Evolutionary conservation across 2,888 invertebrate genomes (phyloP).

Genomic region (Pandemis corylana): DNA sequence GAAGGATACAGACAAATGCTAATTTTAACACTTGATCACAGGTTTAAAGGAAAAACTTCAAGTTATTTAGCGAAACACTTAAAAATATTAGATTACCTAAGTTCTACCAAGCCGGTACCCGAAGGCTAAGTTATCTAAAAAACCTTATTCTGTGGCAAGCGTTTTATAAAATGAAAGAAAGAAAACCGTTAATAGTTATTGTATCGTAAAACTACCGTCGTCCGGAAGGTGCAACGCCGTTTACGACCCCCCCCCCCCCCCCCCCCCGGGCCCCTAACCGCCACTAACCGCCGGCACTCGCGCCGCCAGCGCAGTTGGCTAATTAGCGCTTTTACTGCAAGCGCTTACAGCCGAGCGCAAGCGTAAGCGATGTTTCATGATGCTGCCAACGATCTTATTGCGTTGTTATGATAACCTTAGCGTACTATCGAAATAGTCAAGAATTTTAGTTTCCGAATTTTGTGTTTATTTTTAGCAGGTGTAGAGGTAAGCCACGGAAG

Average conservation of each 20-base stretch:
- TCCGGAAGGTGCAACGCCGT: neutral
- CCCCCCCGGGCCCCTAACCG: neutral
- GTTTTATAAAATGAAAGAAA: neutral
- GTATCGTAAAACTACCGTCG: neutral
- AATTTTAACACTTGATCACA: too few species aligned
- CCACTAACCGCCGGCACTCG: neutral
- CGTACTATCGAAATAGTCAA: too few species aligned
- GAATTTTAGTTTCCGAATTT: too few species aligned
- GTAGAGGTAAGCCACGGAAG: too few species aligned
- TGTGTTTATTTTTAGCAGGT: too few species aligned
- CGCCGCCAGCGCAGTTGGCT: neutral
- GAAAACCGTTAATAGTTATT: neutral
- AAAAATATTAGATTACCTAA: too few species aligned
- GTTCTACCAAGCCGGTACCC: too few species aligned
- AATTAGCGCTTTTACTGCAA: too few species aligned
- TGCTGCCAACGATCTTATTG: neutral
- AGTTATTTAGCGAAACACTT: too few species aligned
- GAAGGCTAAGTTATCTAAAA: neutral
- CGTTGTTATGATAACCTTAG: neutral
- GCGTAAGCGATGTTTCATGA: neutral
- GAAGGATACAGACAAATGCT: too few species aligned
- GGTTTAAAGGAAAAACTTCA: too few species aligned
- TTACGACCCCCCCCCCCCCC: slow-evolving; percentile 3
- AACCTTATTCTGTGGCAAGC: neutral
- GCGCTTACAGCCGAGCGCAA: neutral